Conservation (phyloP, 2,113 vertebrate genomes). For the Otis tarda region DNA sequence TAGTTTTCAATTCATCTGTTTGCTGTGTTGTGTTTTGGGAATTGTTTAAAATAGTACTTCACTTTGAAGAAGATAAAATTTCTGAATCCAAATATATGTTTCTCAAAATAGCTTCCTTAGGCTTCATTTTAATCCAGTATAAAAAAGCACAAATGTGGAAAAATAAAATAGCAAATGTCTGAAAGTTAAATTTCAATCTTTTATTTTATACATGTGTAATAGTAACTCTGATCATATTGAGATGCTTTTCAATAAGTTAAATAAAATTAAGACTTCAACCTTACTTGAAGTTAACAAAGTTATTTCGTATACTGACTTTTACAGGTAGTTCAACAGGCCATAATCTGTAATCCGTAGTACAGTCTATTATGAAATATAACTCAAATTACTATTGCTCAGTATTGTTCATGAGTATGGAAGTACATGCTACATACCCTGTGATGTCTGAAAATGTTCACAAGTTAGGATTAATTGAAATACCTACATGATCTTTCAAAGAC, state of each 20-base stretch:
- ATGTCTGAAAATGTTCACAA: not conserved
- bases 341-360: not conserved
- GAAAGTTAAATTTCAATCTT: not conserved
- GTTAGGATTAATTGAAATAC: not conserved
- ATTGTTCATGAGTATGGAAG: not conserved
- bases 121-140: not conserved
- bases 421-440: not conserved
- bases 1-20: not conserved
- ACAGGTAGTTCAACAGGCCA: not conserved
- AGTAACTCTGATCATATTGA: not conserved
- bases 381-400: not conserved
- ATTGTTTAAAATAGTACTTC: not conserved
- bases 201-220: not conserved
- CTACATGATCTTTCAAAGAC: not conserved
- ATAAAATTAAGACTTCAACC: not conserved
- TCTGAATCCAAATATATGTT: not conserved
- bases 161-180: not conserved
- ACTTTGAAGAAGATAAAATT: not conserved
- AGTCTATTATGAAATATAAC: not conserved
- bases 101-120: not conserved
- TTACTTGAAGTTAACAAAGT: not conserved
- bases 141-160: not conserved
- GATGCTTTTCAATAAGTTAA: not conserved
- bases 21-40: not conserved
- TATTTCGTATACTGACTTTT: not conserved